Evolutionary conservation across 2,797 vertebrate species (phyloP).

Genomic region (Sebastes steindachneri): DNA sequence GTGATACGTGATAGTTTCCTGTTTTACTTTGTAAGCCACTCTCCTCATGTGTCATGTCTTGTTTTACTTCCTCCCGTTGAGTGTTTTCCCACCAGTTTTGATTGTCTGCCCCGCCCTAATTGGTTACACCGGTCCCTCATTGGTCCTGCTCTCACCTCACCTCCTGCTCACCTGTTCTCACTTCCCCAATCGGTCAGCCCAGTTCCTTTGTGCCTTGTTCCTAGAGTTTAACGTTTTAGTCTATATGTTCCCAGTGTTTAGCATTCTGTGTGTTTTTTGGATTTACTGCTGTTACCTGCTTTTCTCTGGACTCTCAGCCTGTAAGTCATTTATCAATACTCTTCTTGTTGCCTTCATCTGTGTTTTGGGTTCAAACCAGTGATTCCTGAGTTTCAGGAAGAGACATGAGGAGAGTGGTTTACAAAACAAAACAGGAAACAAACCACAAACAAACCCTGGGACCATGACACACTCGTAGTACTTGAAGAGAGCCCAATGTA

Average conservation of each 20-base stretch:
- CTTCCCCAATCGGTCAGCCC: background rate
- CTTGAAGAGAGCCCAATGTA: background rate
- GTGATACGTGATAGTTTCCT: too few relatives aligned
- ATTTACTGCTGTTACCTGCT: background rate
- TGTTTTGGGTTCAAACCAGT: background rate
- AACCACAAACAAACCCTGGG: background rate
- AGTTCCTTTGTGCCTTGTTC: too few relatives aligned
- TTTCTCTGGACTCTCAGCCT: background rate
- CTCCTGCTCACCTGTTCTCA: background rate
- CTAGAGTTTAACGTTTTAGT: accelerated
- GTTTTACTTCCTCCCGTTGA: background rate
- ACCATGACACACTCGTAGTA: background rate
- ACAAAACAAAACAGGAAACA: too few relatives aligned
- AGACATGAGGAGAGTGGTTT: background rate
- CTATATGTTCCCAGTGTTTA: background rate
- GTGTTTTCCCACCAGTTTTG: background rate
- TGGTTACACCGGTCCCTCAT: background rate
- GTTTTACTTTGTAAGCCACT: too few relatives aligned
- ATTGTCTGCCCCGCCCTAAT: background rate
- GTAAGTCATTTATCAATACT: background rate
- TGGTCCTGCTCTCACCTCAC: background rate
- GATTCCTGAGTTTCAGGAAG: background rate
- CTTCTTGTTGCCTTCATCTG: background rate
- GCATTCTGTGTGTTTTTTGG: background rate
- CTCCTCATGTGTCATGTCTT: too few relatives aligned